Conservation (phyloP, 2,113 vertebrate species). For the Atlantisia rogersi region DNA sequence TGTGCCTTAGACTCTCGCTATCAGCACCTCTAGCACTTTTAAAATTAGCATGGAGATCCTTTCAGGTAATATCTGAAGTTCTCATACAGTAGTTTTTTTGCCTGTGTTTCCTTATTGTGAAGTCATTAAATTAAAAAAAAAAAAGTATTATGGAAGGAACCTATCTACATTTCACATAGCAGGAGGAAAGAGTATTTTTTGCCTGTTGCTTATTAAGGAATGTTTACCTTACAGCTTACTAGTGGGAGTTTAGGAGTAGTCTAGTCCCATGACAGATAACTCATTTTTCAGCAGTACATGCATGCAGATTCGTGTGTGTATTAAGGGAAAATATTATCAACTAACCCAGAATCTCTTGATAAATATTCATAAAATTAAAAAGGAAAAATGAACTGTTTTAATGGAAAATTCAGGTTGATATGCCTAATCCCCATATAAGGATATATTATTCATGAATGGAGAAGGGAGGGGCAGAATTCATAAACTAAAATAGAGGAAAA, state of each 20-base stretch:
- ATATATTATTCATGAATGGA: slow-evolving; percentile 33
- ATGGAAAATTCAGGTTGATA: not conserved
- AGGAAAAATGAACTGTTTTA: not conserved
- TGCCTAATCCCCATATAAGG: not conserved
- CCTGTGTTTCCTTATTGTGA: not conserved
- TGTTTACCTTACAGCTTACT: slow-evolving; percentile 10
- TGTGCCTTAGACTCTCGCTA: not conserved
- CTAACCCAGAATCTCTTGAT: not conserved
- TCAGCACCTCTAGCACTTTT: not conserved
- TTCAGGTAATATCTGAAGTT: not conserved
- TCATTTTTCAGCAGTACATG: not conserved
- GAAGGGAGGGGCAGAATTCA: not conserved
- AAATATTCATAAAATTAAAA: slow-evolving; percentile 36
- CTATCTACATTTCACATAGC: not conserved
- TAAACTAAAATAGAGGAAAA: not conserved
- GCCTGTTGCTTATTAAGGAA: not conserved
- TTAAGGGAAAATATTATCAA: not conserved
- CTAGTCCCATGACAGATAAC: not conserved
- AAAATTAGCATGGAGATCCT: not conserved
- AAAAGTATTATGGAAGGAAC: not conserved
- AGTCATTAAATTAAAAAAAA: not conserved
- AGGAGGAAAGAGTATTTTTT: not conserved
- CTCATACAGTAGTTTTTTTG: not conserved
- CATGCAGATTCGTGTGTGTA: not conserved
- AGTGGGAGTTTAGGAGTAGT: not conserved